Evolutionary conservation across 2,888 invertebrate genomes (phyloP).

Genomic region (Agrilus mali): DNA sequence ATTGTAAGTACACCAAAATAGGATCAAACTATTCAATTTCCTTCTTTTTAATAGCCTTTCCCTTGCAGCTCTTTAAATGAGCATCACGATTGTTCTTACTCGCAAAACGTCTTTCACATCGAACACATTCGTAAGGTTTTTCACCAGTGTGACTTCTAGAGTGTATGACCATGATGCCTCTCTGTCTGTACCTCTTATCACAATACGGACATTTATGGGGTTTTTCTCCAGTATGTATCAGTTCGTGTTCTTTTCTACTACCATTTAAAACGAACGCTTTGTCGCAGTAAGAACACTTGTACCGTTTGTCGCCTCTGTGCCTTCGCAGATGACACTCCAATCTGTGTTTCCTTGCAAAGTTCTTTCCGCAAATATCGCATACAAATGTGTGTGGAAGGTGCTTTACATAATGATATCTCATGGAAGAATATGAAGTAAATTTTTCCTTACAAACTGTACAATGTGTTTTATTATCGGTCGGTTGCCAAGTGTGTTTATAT

Average conservation of each 20-base stretch:
- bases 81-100: constrained; percentile 45
- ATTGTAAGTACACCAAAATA: too few species aligned
- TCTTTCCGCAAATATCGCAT: constrained; percentile 29
- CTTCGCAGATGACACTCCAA: constrained; percentile 25
- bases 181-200: constrained; percentile 46
- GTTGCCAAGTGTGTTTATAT: constrained; percentile 25
- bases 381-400: constrained; percentile 25
- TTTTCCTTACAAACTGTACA: constrained; percentile 24
- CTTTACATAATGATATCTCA: constrained; percentile 40
- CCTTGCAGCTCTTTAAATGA: constrained; percentile 38
- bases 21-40: too few species aligned
- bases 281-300: constrained; percentile 24
- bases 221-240: constrained; percentile 48
- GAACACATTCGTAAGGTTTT: constrained; percentile 42
- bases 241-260: constrained; percentile 44
- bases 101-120: constrained; percentile 46
- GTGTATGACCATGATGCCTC: constrained; percentile 47
- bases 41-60: not conserved
- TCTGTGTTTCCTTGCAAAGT: constrained; percentile 26
- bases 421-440: constrained; percentile 22
- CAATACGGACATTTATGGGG: constrained; percentile 47
- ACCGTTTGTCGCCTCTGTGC: constrained; percentile 28
- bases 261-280: constrained; percentile 28
- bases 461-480: constrained; percentile 31
- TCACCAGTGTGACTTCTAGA: constrained; percentile 47